Base-by-base conservation (phyloP, 2,888 invertebrate genomes). In the Galerucella calmariensis region DNA sequence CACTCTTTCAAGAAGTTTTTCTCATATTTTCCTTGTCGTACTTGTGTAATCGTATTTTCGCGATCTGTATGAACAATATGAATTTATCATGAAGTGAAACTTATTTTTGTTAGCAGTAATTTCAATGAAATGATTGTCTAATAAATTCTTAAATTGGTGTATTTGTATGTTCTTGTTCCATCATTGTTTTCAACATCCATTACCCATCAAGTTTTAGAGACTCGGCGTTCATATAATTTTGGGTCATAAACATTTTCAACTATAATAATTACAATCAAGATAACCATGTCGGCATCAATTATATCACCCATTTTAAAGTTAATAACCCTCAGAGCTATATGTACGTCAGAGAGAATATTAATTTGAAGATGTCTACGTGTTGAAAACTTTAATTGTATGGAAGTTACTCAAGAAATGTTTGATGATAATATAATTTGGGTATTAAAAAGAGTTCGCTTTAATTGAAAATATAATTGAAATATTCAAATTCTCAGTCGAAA, bases 381-480 rank as follows among this genome's bases (percentile, higher is more conserved):
- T 73, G 53, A 67, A 58, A 53, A 67, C 61, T 67, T 67, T 67
- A 73, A 62, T 75, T 75, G 73, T 73, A 58, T 68, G 44, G 75
- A 75, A 72, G 67, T 74, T 70, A 67, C 46, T 67, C 67, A 16
- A 6, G 5, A 67, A 66, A 65, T 67, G 63, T 73, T 75, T 67
- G 56, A 70, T 73, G 75, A 73, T 73, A 70, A 73, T 73, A 67
- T 53, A 73, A 73, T 67, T 73, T 46, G 56, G 61, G 70, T 59
- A 75, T 70, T 75, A 70, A 59, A 70, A 69, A 51, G 67, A 73
- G 62, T 75, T 62, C 24, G 65, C 24, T 75, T 75, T 75, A 75
- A 75, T 75, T 75, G 67, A 70, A 73, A 75, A 75, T 75, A 66
- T 75, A 69, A 75, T 75, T 75, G 73, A 75, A 75, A 70, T 75